Evolutionary conservation across 1,140 invertebrate species (phyloP), one percentile per base, ranked within the genome.

Genomic region (Drosophila rufa): DNA sequence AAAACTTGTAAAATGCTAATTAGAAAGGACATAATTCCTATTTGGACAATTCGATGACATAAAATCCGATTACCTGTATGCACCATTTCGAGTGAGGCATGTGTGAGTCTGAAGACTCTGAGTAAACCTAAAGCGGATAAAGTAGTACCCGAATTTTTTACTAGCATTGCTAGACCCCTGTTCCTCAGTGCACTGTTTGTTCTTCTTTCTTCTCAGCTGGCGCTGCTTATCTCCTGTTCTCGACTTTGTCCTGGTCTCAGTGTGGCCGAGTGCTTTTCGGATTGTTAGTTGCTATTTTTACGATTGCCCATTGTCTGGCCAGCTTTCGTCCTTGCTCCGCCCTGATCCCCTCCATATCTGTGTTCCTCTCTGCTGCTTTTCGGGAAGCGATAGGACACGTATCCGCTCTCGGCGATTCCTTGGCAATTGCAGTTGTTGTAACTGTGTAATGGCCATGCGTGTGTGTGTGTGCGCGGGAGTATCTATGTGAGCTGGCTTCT

Each of bases 251-350:
- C 56, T 69, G 50, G 65, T 69, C 71, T 62, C 71, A 69, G 64
- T 61, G 64, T 78, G 75, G 75, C 73, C 75, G 70, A 64, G 56
- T 69, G 51, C 75, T 56, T 83, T 71, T 80, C 73, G 69, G 48
- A 81, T 79, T 80, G 80, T 78, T 80, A 89, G 80, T 89, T 87
- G 80, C 80, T 75, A 79, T 75, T 89, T 90, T 84, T 89, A 81
- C 84, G 85, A 87, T 75, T 89, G 80, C 69, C 84, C 84, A 89
- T 89, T 87, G 86, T 83, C 80, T 87, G 81, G 76, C 64, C 74
- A 69, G 77, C 82, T 80, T 71, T 79, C 76, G 77, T 64, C 74
- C 84, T 80, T 64, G 17, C 19, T 59, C 27, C n/a, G 1, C 30
- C 36, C 14, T 46, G 4, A 30, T 48, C 30, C 27, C 19, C 46